phyloP scores from a whole-genome alignment of 2,797 vertebrate species.

The Paguma larvata region DNA sequence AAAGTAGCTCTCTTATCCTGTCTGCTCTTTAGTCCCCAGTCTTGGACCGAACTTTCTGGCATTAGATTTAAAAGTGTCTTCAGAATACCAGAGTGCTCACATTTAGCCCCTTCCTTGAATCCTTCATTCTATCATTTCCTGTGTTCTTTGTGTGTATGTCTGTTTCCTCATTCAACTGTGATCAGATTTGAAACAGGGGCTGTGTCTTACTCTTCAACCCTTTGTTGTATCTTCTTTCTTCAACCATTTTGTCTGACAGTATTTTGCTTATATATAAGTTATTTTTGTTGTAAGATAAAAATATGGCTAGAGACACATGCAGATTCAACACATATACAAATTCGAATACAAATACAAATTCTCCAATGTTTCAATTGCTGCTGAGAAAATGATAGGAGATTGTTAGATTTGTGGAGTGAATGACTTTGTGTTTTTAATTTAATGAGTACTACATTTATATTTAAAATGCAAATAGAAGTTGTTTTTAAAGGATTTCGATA shows the following conservation, averaged over 20 bases:
- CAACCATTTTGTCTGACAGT: neutral
- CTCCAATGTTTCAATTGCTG: neutral
- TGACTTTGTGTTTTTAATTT: neutral
- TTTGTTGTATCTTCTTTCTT: neutral
- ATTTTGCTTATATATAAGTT: neutral
- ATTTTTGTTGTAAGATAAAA: slow-evolving; percentile 63
- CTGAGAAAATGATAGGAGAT: neutral
- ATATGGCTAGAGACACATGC: neutral
- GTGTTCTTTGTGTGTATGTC: neutral
- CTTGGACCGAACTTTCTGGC: slow-evolving; percentile 49
- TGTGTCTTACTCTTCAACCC: neutral
- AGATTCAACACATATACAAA: neutral
- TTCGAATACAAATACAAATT: neutral
- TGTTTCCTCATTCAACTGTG: neutral
- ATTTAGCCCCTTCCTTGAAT: neutral
- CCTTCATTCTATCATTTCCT: slow-evolving; percentile 4
- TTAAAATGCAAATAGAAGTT: slow-evolving; percentile 57
- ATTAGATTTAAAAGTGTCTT: slow-evolving; percentile 55
- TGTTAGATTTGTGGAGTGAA: slow-evolving; percentile 1
- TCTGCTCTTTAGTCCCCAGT: neutral
- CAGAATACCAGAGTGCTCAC: slow-evolving; percentile 19
- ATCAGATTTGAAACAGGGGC: neutral
- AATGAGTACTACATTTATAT: slow-evolving; percentile 10
- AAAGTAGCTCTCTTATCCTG: slow-evolving; percentile 46
- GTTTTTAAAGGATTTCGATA: slow-evolving; percentile 29